Base-by-base conservation (phyloP, 2,113 vertebrate genomes). In the Turdus rufiventris region DNA sequence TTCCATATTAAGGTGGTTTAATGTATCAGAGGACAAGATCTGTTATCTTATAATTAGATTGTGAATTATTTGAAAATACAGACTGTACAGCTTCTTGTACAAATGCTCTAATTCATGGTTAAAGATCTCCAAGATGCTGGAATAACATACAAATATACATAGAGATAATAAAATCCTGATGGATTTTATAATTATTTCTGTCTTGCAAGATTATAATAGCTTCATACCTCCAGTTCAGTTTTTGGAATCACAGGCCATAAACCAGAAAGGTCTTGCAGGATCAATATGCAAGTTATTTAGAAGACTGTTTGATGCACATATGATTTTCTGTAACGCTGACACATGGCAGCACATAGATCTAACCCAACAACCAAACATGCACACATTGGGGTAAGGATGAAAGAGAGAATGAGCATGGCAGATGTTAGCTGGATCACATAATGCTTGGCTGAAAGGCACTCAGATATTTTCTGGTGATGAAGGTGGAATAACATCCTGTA, bases 261-360 rank as follows among this genome's bases (percentile, higher is more conserved):
- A 96, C 33, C 60, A 84, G 84, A 92, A 79, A 19, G 63, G 71
- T 80, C 78, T 85, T 77, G 56, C 89, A 83, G 56, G 82, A 91
- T 80, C 89, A 96, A 91, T 85, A 93, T 88, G 85, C 75, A 88
- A 95, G 89, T 93, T 96, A 96, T 96, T 97, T 95, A 93, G 88
- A 71, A 48, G 75, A 88, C 67, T 80, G 93, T 96, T 96, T 96
- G 93, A 93, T 90, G 89, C 90, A 88, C 91, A 95, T 85, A 73
- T 94, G 91, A 94, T 62, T 96, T 85, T 90, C 78, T 90, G 74
- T 48, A 94, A 71, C 88, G 45, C 91, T 90, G 94, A 94, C 94
- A 96, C 91, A 94, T 95, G 93, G 89, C 93, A 93, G 89, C 84
- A 58, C 19, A 16, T 47, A 88, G 93, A 76, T 83, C 88, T 93